phyloP scores from a whole-genome alignment of 2,888 invertebrate genomes.

The Prosapia bicincta region DNA sequence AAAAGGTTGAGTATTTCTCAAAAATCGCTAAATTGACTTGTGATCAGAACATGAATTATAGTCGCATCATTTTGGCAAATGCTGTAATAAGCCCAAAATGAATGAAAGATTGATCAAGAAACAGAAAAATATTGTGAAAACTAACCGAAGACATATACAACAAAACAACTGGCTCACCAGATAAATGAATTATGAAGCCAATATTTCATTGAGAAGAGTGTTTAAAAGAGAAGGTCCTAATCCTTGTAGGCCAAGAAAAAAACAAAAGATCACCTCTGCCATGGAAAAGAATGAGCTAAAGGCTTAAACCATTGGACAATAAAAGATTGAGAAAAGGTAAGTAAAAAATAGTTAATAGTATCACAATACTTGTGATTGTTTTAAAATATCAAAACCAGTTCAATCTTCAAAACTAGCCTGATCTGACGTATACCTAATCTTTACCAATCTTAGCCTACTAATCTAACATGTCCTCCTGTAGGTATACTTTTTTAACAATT shows the following conservation, averaged over 20 bases:
- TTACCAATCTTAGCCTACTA: too few relatives aligned
- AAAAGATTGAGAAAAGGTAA: not conserved
- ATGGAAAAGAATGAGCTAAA: not conserved
- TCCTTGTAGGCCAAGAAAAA: not conserved
- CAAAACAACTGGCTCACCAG: not conserved
- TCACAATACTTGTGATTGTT: not conserved
- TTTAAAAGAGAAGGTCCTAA: not conserved
- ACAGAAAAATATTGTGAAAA: not conserved
- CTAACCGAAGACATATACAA: not conserved
- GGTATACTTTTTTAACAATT: too few relatives aligned
- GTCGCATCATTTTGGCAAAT: not conserved
- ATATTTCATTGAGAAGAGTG: not conserved
- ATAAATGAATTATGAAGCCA: not conserved
- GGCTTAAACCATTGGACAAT: not conserved
- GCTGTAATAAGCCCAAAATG: not conserved
- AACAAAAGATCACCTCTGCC: not conserved
- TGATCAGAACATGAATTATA: not conserved
- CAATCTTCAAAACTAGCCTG: too few relatives aligned
- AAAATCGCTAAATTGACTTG: not conserved
- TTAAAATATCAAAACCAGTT: too few relatives aligned
- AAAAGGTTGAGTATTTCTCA: too few relatives aligned
- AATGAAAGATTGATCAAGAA: not conserved
- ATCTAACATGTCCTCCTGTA: too few relatives aligned
- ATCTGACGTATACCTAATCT: too few relatives aligned
- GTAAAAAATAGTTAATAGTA: not conserved